Conservation (phyloP, 2,797 vertebrate genomes). For the Macropus fuliginosus region DNA sequence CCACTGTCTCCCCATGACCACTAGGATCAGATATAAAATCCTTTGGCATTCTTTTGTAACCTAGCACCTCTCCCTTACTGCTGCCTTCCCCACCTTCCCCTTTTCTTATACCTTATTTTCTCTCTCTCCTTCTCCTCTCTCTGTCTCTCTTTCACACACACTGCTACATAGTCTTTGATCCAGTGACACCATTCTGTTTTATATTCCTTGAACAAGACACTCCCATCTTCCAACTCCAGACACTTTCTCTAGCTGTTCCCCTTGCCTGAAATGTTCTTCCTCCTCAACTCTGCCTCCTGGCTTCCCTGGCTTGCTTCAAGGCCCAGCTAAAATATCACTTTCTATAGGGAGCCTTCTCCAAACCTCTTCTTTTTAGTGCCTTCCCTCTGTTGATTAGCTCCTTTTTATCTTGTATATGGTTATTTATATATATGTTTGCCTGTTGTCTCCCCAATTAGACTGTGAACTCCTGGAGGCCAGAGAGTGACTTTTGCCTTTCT, state of each 20-base stretch:
- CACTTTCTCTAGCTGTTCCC: not conserved
- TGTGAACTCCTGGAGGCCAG: too few species aligned
- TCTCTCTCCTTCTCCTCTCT: too few species aligned
- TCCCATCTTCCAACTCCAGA: not conserved
- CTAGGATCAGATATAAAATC: not conserved
- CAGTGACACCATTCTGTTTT: not conserved
- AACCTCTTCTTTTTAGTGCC: not conserved
- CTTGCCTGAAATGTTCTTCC: not conserved
- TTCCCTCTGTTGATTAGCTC: not conserved
- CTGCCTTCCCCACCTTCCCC: not conserved
- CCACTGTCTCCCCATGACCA: not conserved
- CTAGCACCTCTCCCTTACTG: not conserved
- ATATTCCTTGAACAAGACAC: not conserved
- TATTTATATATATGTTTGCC: not conserved
- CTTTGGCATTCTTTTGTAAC: not conserved
- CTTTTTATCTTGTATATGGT: not conserved
- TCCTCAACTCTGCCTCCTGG: not conserved
- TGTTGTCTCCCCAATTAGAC: not conserved
- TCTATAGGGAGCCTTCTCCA: not conserved
- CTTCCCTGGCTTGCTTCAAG: not conserved
- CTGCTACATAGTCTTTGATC: not conserved
- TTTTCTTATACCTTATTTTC: not conserved
- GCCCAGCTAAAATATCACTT: not conserved
- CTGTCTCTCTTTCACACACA: too few species aligned
- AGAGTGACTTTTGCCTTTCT: too few species aligned